phyloP scores from a whole-genome alignment of 2,888 invertebrate genomes.

The Globia sparganii region DNA sequence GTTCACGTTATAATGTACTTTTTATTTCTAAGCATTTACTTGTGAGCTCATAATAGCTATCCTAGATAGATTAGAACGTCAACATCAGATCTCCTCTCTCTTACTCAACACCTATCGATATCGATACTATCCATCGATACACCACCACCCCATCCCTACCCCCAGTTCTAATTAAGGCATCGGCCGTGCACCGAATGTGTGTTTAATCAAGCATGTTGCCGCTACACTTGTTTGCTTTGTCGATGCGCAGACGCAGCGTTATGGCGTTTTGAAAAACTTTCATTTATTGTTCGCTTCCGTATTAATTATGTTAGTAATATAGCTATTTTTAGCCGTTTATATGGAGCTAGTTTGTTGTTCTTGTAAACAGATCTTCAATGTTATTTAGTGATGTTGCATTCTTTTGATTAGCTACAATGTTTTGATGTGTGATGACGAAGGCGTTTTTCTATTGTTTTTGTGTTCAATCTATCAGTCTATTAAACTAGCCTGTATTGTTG shows the following conservation, averaged over 20 bases:
- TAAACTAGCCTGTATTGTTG: too few relatives aligned
- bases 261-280: conserved; percentile 57
- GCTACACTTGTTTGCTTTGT: conserved; percentile 84
- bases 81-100: neutral
- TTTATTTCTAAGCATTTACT: neutral
- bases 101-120: conserved; percentile 14
- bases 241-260: conserved; percentile 75
- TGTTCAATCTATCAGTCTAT: neutral
- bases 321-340: conserved; percentile 34
- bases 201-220: conserved; percentile 88
- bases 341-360: conserved; percentile 17
- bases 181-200: conserved; percentile 88
- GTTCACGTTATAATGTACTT: neutral
- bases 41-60: neutral
- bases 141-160: conserved; percentile 28
- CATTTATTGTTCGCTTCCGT: conserved; percentile 58
- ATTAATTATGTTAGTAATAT: conserved; percentile 42
- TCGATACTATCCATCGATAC: conserved; percentile 28
- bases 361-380: conserved; percentile 31
- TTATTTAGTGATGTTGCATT: conserved; percentile 14
- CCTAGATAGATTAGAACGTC: neutral
- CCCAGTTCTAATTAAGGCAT: conserved; percentile 89
- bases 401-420: conserved; percentile 4
- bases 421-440: neutral
- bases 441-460: neutral